Conservation (phyloP, 30 jellyfish, hydroid and myxozoan species). For the Clytia hemisphaerica region DNA sequence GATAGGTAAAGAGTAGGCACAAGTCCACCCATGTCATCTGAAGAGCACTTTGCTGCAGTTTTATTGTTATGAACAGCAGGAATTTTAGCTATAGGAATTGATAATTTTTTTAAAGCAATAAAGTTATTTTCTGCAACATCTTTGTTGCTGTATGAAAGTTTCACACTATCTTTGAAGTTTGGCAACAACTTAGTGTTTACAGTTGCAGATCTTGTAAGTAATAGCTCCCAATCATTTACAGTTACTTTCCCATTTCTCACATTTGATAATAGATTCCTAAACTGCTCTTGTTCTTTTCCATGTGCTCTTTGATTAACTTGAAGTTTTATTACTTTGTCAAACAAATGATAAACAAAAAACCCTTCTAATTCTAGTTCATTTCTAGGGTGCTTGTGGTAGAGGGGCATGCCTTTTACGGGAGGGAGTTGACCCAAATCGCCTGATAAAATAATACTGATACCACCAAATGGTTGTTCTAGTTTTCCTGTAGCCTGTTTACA, state of each 20-base stretch:
- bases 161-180: too few species aligned
- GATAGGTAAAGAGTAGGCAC: conserved; percentile 8
- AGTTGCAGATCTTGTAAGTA: conserved; percentile 11
- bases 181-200: too few species aligned
- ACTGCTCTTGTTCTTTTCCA: conserved; percentile 3
- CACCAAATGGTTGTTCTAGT: conserved; percentile 12
- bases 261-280: background rate
- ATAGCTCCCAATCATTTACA: conserved; percentile 7
- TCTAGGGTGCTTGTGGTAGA: conserved; percentile 14
- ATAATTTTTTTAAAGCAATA: background rate
- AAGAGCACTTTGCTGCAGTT: background rate
- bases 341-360: background rate
- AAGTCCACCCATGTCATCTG: conserved; percentile 40
- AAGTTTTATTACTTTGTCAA: conserved; percentile 5
- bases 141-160: too few species aligned
- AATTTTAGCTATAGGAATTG: conserved; percentile 20
- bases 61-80: conserved; percentile 11
- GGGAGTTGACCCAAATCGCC: conserved; percentile 35
- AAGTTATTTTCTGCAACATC: conserved; percentile 13
- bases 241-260: conserved; percentile 19
- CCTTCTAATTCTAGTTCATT: conserved; percentile 10
- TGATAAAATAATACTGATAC: conserved; percentile 6
- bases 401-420: conserved; percentile 24
- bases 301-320: conserved; percentile 7
- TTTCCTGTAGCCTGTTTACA: conserved; percentile 29